Evolutionary conservation across 2,888 invertebrate genomes (phyloP), one percentile per base, ranked within the genome.

Genomic region (Drosophila kokeensis): DNA sequence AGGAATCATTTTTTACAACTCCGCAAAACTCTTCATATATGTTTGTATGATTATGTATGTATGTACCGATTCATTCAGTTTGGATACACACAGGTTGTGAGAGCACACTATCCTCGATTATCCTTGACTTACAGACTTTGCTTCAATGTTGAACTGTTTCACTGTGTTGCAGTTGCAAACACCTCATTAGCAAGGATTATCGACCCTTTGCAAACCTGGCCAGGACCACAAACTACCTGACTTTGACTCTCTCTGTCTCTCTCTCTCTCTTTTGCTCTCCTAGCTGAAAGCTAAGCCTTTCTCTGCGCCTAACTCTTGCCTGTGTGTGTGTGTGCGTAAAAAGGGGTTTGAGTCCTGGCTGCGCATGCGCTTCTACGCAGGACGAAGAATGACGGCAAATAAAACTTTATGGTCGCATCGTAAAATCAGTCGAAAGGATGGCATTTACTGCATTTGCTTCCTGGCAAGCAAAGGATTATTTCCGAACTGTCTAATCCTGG

Each of bases 111-210:
- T 78, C 52, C 72, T 55, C 66, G 72, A 82, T 83, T 84, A 92
- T 87, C 92, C 92, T 92, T 92, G 92, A 91, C 92, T 92, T 92
- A 83, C 75, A 67, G 88, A 88, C 86, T 87, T 81, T 78, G 76
- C 63, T 59, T 60, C 63, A 34, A 58, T 38, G 57, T 55, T 54
- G 32, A 60, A 53, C 55, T 52, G 75, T 73, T 18, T 40, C 40
- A 27, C 32, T 18, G 40, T 30, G 38, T 15, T 57, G 55, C 55
- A 50, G 52, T 67, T 76, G 78, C 87, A 79, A 81, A 79, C 81
- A 79, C 73, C 82, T 89, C 86, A 91, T 92, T 91, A 89, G 87
- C 82, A 85, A 77, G 87, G 89, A 91, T 90, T 86, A 91, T 90
- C 80, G 32, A 42, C 48, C 64, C 57, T 36, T 27, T 54, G 58